Conservation (phyloP, 2,113 vertebrate species). For the Acinonyx jubatus region DNA sequence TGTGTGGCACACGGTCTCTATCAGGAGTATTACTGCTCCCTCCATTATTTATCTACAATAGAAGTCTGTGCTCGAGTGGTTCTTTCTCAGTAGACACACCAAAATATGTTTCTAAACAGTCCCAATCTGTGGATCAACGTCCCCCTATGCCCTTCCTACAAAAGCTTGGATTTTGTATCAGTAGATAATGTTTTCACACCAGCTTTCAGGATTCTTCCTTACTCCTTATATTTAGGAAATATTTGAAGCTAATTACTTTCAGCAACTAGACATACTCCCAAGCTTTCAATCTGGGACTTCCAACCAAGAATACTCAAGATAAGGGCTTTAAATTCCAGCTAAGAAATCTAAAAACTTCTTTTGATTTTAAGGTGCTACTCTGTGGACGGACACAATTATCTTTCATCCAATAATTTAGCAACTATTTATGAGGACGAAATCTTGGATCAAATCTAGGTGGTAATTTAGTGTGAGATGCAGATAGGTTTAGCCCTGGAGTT, state of each 20-base stretch:
- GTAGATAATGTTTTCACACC: not conserved
- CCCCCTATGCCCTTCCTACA: not conserved
- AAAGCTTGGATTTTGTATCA: slow-evolving; percentile 14
- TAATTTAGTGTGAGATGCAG: slow-evolving; percentile 11
- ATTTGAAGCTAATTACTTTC: not conserved
- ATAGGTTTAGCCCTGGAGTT: not conserved
- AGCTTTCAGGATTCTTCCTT: not conserved
- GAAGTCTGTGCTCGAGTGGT: not conserved
- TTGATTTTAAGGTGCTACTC: slow-evolving; percentile 15
- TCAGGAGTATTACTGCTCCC: not conserved
- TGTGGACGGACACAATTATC: not conserved
- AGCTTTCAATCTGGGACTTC: not conserved
- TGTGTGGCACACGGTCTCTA: not conserved
- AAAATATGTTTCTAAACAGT: not conserved
- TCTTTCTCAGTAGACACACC: not conserved
- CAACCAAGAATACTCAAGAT: not conserved
- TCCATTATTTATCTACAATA: not conserved
- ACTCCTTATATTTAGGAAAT: not conserved
- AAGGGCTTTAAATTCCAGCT: not conserved
- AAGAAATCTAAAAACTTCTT: not conserved
- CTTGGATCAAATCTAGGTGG: not conserved
- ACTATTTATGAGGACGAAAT: slow-evolving; percentile 4
- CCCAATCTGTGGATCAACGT: not conserved
- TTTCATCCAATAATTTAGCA: not conserved
- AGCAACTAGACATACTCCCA: not conserved